Base-by-base conservation (phyloP, 2,797 vertebrate genomes). In the Sebastes nivosus region DNA sequence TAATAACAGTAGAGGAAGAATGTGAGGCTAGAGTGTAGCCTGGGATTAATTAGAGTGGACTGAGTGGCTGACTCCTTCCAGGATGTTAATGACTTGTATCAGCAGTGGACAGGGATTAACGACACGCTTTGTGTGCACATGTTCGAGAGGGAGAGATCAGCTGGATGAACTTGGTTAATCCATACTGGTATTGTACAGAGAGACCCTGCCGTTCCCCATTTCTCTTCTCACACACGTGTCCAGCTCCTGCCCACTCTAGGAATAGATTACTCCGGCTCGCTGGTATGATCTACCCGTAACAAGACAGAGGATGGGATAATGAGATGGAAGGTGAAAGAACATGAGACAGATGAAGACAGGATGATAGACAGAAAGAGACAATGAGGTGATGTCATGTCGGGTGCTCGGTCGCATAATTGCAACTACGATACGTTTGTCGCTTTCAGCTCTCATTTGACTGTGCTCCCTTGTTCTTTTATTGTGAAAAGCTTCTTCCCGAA, bases 1-100 rank as follows among this genome's bases (percentile, higher is more conserved):
- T 73, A 76, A 79, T 79, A 9, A n/a, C 5, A 42, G 22, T 29
- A 14, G 58, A 52, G 52, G 32, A 72, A 32, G 55, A 46, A 13
- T 34, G 57, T 29, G 54, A 5, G 58, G 59, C 8, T 38, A 65
- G 63, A 55, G 60, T 63, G 68, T 46, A 75, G 59, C 46, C 18
- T 75, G 85, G 78, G 83, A 83, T 88, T 91, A 83, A 90, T 93
- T 85, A 91, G 63, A 85, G 52, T 75, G 77, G 75, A 67, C 68
- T 79, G 71, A 83, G 75, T 57, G 46, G 73, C 76, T 79, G 71
- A 76, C 59, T 84, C 76, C 34, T 85, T 61, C 78, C 63, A 67
- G 66, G 70, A 75, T 75, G 75, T 66, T 87, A 86, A 89, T 92
- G 76, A 78, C 79, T 81, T 80, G 50, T 85, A 79, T 79, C 69